Base-by-base conservation (phyloP, 2,797 vertebrate species). In the Falco rusticolus region DNA sequence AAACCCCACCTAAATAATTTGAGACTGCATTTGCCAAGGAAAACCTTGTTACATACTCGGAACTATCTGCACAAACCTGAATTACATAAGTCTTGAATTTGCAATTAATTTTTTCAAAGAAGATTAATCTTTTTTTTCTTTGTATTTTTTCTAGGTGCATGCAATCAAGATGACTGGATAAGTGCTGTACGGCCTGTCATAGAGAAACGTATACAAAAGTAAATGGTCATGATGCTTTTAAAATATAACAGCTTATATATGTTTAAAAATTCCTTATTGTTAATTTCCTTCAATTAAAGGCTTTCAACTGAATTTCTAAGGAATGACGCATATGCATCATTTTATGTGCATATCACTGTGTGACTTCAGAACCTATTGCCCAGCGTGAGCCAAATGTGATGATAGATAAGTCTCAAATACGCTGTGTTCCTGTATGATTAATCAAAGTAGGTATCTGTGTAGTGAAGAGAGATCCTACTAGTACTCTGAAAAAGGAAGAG, bases 191-290 rank as follows among this genome's bases (percentile, higher is more conserved):
- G 98, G n/a, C 99, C 99, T 5, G 99, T 99, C 77, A 99, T 99
- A 90, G 99, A 99, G 97, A 99, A 99, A 97, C 99, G 99, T 97
- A 99, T 99, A 98, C 99, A 99, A 95, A 99, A 99, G 99, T 99
- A 98, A 98, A 92, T 97, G 41, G 76, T 77, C 4, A 28, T 47
- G 61, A 74, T 69, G 74, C 72, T 86, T 92, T 80, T 83, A 71
- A 65, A 81, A 72, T 31, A 25, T 5, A 59, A 5, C 10, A 41
- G 37, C 25, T 79, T 75, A 29, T 14, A 24, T n/a, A 25, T 24
- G 14, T 51, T n/a, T 60, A 14, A 71, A 33, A 78, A 39, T 34
- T 47, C 24, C 22, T 14, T 71, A 24, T 33, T 50, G 39, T 65
- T 86, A 9, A 53, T 65, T 70, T 39, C 33, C 78, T 87, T 77